Conservation (phyloP, 2,888 invertebrate species). For the Caenorhabditis afra region DNA sequence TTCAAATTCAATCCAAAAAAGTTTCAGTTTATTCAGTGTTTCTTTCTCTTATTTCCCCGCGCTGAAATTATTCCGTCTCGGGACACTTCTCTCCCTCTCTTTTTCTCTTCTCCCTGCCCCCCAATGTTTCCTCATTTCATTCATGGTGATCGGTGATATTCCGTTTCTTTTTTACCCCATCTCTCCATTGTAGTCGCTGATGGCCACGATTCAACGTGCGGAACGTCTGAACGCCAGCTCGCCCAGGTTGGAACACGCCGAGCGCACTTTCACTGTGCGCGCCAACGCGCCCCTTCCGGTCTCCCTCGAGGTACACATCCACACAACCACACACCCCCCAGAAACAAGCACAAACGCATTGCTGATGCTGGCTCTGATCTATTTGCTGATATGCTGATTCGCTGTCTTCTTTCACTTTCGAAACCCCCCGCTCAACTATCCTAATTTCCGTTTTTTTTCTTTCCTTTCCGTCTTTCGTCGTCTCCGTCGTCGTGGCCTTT, state of each 20-base stretch:
- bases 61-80: too few species aligned
- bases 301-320: conserved; percentile 67
- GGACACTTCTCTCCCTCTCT: background rate
- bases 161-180: conserved; percentile 6
- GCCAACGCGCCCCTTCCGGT: conserved; percentile 67
- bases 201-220: conserved; percentile 67
- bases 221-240: conserved; percentile 66
- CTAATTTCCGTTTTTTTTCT: conserved; percentile 6
- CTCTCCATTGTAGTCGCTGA: conserved; percentile 63
- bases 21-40: conserved; percentile 25
- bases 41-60: conserved; percentile 19
- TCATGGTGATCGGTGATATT: too few species aligned
- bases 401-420: conserved; percentile 2
- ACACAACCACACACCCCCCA: background rate
- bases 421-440: background rate
- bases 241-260: conserved; percentile 69
- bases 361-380: conserved; percentile 12
- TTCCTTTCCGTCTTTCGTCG: background rate
- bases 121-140: background rate
- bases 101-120: background rate
- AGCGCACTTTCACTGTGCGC: conserved; percentile 71
- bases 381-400: background rate
- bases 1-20: background rate
- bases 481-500: conserved; percentile 2
- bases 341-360: background rate